These are phyloP conservation scores for Notospermus geniculatus DNA, from an alignment of 1,140 invertebrate species.

Conservation along the genomic window DNA sequence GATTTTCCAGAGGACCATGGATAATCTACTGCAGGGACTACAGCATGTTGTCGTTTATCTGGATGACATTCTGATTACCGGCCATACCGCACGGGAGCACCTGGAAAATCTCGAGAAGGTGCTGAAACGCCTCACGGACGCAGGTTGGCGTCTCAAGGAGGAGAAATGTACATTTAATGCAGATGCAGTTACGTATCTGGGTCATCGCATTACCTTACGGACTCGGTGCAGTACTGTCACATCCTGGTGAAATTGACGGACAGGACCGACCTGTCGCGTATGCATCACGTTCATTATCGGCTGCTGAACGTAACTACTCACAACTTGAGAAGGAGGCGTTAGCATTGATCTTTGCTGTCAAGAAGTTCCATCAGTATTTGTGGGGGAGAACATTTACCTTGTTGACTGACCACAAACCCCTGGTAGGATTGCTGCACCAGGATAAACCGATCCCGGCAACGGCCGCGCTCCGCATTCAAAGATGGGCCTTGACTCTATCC, in stretches of 20 bases:
- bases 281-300: constrained; percentile 51
- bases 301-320: constrained; percentile 58
- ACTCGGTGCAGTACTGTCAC: constrained; percentile 56
- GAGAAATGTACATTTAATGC: constrained; percentile 41
- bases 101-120: constrained; percentile 16
- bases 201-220: constrained; percentile 37
- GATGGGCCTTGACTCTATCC: constrained; percentile 33
- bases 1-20: constrained; percentile 59
- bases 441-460: constrained; percentile 44
- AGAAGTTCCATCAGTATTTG: constrained; percentile 60
- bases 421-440: constrained; percentile 49
- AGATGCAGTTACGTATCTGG: neutral
- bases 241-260: constrained; percentile 41
- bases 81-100: constrained; percentile 17
- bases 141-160: constrained; percentile 53
- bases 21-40: constrained; percentile 40
- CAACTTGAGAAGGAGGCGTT: constrained; percentile 61
- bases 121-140: constrained; percentile 20
- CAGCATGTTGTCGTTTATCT: constrained; percentile 12
- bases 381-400: constrained; percentile 54
- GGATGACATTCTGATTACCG: constrained; percentile 31
- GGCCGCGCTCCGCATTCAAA: constrained; percentile 37
- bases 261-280: constrained; percentile 52
- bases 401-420: constrained; percentile 57
- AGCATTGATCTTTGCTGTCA: constrained; percentile 56